These are phyloP conservation scores for Ancistrus triradiatus DNA, from an alignment of 2,113 vertebrate species.

Conservation along the genomic window DNA sequence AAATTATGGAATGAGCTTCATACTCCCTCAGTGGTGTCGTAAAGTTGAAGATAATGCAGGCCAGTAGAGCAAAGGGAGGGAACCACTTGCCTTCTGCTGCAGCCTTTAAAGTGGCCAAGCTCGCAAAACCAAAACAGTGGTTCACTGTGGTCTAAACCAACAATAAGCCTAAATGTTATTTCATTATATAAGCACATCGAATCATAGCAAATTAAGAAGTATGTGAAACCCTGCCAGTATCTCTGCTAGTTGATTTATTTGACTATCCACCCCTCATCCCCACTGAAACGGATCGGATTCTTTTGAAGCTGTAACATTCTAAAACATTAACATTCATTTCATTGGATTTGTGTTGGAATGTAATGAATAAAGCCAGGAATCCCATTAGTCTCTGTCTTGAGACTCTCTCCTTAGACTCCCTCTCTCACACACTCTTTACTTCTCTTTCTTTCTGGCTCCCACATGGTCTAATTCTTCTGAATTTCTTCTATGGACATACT, in stretches of 20 bases:
- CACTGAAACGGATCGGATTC: too few species aligned
- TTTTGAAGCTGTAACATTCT: too few species aligned
- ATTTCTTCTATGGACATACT: too few species aligned
- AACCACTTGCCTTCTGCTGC: conserved; percentile 17
- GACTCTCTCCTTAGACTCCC: too few species aligned
- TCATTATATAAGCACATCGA: conserved; percentile 12
- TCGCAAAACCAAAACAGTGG: conserved; percentile 41
- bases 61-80: conserved; percentile 47
- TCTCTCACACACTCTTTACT: too few species aligned
- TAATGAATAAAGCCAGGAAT: too few species aligned
- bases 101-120: conserved; percentile 59
- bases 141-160: conserved; percentile 43
- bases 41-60: conserved; percentile 39
- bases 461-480: too few species aligned
- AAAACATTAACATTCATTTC: too few species aligned
- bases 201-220: conserved; percentile 4
- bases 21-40: conserved; percentile 23
- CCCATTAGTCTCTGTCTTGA: too few species aligned
- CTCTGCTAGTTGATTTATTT: background rate
- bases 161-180: conserved; percentile 44
- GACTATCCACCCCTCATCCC: too few species aligned
- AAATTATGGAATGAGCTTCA: conserved; percentile 47
- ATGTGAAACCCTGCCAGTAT: background rate
- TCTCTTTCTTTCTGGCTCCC: too few species aligned
- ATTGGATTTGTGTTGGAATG: too few species aligned